Base-by-base conservation (phyloP, 2,113 vertebrate species). In the Lycocorax pyrrhopterus region DNA sequence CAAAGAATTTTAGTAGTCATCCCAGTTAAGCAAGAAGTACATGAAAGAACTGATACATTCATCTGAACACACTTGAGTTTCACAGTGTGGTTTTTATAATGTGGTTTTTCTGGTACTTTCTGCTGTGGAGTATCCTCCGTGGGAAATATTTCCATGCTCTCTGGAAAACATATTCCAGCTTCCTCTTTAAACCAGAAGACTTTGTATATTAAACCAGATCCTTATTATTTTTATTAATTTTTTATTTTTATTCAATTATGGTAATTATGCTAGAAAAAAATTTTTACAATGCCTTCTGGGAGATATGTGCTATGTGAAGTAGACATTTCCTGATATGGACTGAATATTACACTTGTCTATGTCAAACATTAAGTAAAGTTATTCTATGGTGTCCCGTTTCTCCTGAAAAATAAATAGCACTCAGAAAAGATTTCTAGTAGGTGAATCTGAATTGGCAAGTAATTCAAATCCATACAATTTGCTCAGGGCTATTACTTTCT, bases 21-120 rank as follows among this genome's bases (percentile, higher is more conserved):
- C 26, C 4, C 37, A 20, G n/a, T 74, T 76, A 76, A 84, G 32
- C 20, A 82, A 53, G 51, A 78, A 56, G 15, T 64, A 79, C 0
- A 0, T 79, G 73, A 75, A 72, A 19, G 9, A 85, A 56, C 27
- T 10, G 13, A 69, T 83, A 39, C 1, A 26, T 60, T 73, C 4
- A 59, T 77, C n/a, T 79, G 63, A 91, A 92, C 91, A 72, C 18
- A 33, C 8, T 67, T 55, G n/a, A 49, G 10, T 88, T 92, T 78
- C 35, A 37, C 37, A 53, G 30, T 17, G 26, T 87, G 66, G 0
- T 21, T 72, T 87, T 80, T 67, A 60, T 25, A 18, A 59, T 83
- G 89, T 73, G 51, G 7, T 80, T 94, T 90, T 93, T 69, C 53
- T 90, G 63, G n/a, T 91, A 53, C 37, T 91, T 96, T 85, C 37